phyloP scores from a whole-genome alignment of 2,888 invertebrate species.

The Blastobasis lacticolella region DNA sequence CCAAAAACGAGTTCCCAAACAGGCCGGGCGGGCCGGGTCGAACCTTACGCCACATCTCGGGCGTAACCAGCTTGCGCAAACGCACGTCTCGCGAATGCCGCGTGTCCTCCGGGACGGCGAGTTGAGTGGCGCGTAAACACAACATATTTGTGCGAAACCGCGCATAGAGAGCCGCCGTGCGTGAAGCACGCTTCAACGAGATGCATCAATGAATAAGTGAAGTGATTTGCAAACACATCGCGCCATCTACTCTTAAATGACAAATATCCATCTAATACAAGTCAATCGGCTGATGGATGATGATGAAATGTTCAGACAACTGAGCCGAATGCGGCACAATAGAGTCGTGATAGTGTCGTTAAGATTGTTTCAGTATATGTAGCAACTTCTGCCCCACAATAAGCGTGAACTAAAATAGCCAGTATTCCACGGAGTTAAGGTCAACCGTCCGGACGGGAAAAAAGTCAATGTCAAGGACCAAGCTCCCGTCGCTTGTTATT shows the following conservation, averaged over 20 bases:
- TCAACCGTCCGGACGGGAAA: slow-evolving; percentile 19
- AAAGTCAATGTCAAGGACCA: slow-evolving; percentile 34
- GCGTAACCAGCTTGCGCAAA: slow-evolving; percentile 20
- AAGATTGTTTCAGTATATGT: neutral
- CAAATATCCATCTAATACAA: no score
- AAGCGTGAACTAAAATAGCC: neutral
- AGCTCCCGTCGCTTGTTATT: slow-evolving; percentile 11
- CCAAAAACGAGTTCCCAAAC: slow-evolving; percentile 3
- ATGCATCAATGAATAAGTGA: no score
- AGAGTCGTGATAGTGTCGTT: no score
- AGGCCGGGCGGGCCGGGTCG: neutral
- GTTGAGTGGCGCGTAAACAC: slow-evolving; percentile 24
- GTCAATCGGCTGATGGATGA: no score
- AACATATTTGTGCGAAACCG: slow-evolving; percentile 6
- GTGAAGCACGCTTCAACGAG: no score
- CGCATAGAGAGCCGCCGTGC: neutral
- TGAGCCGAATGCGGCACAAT: no score
- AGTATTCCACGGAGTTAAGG: slow-evolving; percentile 5
- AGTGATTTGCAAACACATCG: no score
- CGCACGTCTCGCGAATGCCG: slow-evolving; percentile 19
- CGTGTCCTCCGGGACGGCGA: slow-evolving; percentile 23
- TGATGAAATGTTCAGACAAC: no score
- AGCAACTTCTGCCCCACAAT: neutral
- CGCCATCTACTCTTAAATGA: no score
- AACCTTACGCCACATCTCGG: slow-evolving; percentile 1